Evolutionary conservation across 2,888 invertebrate genomes (phyloP).

Genomic region (Agrenia bidenticulata): DNA sequence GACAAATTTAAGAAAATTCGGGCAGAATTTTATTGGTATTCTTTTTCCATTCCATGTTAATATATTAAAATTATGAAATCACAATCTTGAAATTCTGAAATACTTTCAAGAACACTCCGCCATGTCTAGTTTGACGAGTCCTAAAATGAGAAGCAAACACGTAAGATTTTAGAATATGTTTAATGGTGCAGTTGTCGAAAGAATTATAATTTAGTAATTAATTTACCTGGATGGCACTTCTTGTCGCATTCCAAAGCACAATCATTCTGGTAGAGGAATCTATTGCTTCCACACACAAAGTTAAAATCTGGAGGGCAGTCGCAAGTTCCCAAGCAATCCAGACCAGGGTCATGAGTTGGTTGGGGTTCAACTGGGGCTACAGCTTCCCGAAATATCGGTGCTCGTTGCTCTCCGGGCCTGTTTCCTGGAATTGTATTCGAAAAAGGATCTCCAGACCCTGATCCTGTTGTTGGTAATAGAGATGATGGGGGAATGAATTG

Average conservation of each 20-base stretch:
- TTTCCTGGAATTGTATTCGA: background rate
- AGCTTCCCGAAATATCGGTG: background rate
- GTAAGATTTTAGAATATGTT: too few relatives aligned
- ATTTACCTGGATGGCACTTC: slow-evolving; percentile 13
- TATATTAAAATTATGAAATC: too few relatives aligned
- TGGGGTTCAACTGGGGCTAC: background rate
- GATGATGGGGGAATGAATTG: background rate
- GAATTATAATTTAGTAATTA: too few relatives aligned
- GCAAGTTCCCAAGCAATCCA: slow-evolving; percentile 14
- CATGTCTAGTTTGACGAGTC: too few relatives aligned
- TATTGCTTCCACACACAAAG: slow-evolving; percentile 10
- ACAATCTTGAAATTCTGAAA: too few relatives aligned
- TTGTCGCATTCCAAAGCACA: slow-evolving; percentile 14
- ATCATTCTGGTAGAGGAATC: slow-evolving; percentile 10
- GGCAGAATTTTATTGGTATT: too few relatives aligned
- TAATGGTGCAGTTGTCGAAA: too few relatives aligned
- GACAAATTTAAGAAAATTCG: too few relatives aligned
- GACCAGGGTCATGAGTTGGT: background rate
- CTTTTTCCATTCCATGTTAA: too few relatives aligned
- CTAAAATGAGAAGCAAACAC: too few relatives aligned
- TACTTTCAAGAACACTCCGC: too few relatives aligned
- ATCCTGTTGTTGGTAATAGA: background rate
- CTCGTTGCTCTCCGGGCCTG: background rate
- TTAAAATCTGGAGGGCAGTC: slow-evolving; percentile 5
- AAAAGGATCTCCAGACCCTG: background rate